Evolutionary conservation across 2,113 vertebrate species (phyloP).

Genomic region (Pongo abelii): DNA sequence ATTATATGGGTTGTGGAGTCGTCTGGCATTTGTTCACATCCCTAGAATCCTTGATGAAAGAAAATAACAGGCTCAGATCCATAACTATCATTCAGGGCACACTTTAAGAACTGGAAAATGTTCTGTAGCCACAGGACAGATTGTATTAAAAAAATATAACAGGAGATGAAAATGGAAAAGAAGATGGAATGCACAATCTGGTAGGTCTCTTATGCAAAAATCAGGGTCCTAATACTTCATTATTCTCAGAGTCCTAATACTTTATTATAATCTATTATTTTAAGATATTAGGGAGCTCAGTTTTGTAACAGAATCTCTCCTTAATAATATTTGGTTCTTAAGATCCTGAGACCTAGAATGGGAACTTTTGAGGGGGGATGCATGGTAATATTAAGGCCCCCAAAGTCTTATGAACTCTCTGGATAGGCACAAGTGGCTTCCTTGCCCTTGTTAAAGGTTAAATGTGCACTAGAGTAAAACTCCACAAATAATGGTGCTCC

Average conservation of each 20-base stretch:
- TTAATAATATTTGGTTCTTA: background rate
- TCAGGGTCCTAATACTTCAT: background rate
- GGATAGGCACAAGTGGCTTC: background rate
- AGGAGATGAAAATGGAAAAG: background rate
- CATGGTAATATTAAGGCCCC: background rate
- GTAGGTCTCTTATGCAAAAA: background rate
- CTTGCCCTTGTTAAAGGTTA: background rate
- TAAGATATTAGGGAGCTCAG: background rate
- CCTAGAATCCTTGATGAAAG: background rate
- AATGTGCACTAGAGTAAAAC: background rate
- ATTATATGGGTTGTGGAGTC: background rate
- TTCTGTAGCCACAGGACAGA: background rate
- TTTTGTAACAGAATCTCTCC: background rate
- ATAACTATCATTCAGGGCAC: background rate
- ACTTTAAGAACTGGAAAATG: background rate
- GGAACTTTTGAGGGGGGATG: background rate
- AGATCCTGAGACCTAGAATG: background rate
- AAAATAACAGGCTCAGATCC: background rate
- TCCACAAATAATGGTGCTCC: background rate
- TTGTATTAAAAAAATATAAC: background rate
- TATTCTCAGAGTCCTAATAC: background rate
- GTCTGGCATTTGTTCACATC: background rate
- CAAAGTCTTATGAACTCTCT: background rate
- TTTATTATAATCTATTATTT: too few relatives aligned
- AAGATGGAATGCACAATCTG: background rate